Base-by-base conservation (phyloP, 1,140 invertebrate species). In the Drosophila busckii region DNA sequence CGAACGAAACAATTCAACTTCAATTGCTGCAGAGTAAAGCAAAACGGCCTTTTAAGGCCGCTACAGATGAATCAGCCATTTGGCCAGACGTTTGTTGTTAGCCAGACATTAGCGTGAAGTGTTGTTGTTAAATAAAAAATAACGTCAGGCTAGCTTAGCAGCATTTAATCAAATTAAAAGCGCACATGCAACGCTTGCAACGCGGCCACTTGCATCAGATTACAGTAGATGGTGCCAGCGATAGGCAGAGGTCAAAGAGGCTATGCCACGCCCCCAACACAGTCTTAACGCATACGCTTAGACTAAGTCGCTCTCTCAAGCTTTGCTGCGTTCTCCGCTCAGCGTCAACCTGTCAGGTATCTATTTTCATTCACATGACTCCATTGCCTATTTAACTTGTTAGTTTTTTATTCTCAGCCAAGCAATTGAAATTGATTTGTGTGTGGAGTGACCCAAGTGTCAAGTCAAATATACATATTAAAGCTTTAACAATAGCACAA, bases 351-450 rank as follows among this genome's bases (percentile, higher is more conserved):
- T 31, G 53, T 63, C 54, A 52, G 46, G n/a, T 22, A 15, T 12
- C 60, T 64, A 64, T 64, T 64, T 64, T 52, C 12, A 40, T 52
- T 50, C n/a, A 19, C 44, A 64, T 64, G 60, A 64, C 54, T 40
- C 54, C 22, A 58, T 63, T 19, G 13, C 9, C 16, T 37, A 26
- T 9, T 32, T 12, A 20, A 56, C 37, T 15, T 58, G 55, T 56
- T 42, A 42, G 22, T 42, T 8, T 13, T 23, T 12, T 19, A n/a
- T n/a, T n/a, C n/a, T n/a, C n/a, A n/a, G n/a, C n/a, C n/a, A n/a
- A n/a, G n/a, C n/a, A n/a, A n/a, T n/a, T n/a, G n/a, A 48, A 65
- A 65, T 65, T 65, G 62, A 42, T 65, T 49, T 64, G n/a, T n/a
- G n/a, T n/a, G n/a, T n/a, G n/a, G n/a, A n/a, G n/a, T 64, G 50